Conservation (phyloP, 2,888 invertebrate species). For the Hipparchia semele region DNA sequence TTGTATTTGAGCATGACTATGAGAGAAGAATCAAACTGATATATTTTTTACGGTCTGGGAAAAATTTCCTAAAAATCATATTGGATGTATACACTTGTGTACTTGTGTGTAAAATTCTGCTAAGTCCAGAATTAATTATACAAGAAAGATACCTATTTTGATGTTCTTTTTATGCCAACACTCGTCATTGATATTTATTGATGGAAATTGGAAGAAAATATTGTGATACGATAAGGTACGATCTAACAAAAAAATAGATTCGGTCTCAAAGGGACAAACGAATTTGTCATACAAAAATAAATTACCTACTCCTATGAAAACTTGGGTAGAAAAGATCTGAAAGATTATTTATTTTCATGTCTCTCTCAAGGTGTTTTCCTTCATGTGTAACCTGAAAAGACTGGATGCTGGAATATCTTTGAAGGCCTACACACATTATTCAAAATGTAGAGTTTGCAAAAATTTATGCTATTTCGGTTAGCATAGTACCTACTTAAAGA, state of each 20-base stretch:
- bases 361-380: background rate
- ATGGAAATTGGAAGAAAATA: background rate
- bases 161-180: constrained; percentile 5
- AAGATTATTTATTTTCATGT: background rate
- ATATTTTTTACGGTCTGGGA: background rate
- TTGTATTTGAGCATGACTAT: background rate
- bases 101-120: background rate
- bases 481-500: too few relatives aligned
- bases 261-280: background rate
- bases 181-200: constrained; percentile 11
- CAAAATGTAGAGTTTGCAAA: too few relatives aligned
- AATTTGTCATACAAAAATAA: background rate
- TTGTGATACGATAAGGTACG: background rate
- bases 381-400: background rate
- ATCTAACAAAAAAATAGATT: background rate
- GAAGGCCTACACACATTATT: too few relatives aligned
- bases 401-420: too few relatives aligned
- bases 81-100: background rate
- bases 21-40: background rate
- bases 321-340: background rate
- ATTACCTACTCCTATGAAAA: background rate
- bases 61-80: background rate
- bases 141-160: background rate
- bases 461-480: too few relatives aligned
- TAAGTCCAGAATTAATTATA: background rate